Percentiles rank a stretch among this genome's conserved stretches.
phyloP scores from a whole-genome alignment of 2,888 invertebrate species.

The Argynnis bischoffii region DNA sequence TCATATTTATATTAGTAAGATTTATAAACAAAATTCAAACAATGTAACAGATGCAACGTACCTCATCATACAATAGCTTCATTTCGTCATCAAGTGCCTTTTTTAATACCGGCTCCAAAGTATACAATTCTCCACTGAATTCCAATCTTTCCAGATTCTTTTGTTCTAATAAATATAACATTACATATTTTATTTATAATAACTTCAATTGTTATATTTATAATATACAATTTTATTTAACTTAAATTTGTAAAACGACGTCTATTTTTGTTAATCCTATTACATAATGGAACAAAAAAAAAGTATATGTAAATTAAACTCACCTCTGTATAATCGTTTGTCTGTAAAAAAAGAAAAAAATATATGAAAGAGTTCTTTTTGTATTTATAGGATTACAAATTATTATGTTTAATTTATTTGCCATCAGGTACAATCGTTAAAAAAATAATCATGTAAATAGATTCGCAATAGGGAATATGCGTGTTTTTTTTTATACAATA shows the following conservation, averaged over 20 bases:
- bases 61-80: slow-evolving; percentile 30
- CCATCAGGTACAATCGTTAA: too few species aligned
- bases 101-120: slow-evolving; percentile 28
- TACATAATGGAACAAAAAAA: not conserved
- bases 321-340: slow-evolving; percentile 36
- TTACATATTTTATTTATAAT: not conserved
- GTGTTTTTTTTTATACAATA: too few species aligned
- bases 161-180: slow-evolving; percentile 27
- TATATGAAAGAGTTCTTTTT: not conserved
- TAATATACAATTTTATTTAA: too few species aligned
- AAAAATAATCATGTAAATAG: too few species aligned
- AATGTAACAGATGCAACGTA: slow-evolving; percentile 20
- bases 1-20: too few species aligned
- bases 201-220: too few species aligned
- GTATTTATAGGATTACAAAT: too few species aligned
- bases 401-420: too few species aligned
- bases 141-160: slow-evolving; percentile 36
- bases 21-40: too few species aligned
- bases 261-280: too few species aligned
- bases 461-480: too few species aligned
- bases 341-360: slow-evolving; percentile 35
- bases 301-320: slow-evolving; percentile 18
- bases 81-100: slow-evolving; percentile 38
- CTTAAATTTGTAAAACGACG: too few species aligned
- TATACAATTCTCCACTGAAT: slow-evolving; percentile 27